A percentile compares a stretch with the other conserved stretches of the same genome.
phyloP scores from a whole-genome alignment of 2,888 invertebrate species.

The Nomada ruficornis region DNA sequence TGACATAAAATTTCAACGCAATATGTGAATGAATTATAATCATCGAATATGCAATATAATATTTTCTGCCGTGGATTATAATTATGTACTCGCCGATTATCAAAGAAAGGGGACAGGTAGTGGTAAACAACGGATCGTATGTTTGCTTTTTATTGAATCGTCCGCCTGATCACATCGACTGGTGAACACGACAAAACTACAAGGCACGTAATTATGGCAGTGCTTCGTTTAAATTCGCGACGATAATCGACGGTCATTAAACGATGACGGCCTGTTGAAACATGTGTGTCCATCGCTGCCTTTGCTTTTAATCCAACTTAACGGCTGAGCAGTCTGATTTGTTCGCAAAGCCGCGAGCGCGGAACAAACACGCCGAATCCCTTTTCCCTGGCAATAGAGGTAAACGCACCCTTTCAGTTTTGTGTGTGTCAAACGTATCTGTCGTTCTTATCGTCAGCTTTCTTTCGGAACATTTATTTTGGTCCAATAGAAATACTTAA shows the following conservation, averaged over 20 bases:
- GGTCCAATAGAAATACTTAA: background rate
- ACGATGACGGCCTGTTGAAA: constrained; percentile 25
- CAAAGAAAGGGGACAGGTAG: constrained; percentile 31
- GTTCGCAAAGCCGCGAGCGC: constrained; percentile 27
- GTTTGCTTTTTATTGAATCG: constrained; percentile 62
- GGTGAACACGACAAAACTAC: constrained; percentile 59
- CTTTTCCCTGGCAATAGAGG: constrained; percentile 45
- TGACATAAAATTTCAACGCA: constrained; percentile 1
- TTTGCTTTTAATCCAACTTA: constrained; percentile 66
- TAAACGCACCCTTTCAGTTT: constrained; percentile 14
- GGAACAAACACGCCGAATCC: constrained; percentile 39
- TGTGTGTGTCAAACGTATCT: background rate
- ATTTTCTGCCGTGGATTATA: constrained; percentile 34
- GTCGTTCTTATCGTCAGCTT: background rate
- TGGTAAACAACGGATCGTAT: constrained; percentile 8
- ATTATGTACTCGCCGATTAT: constrained; percentile 51
- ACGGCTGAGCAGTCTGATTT: constrained; percentile 53
- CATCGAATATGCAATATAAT: background rate
- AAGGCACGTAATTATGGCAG: constrained; percentile 57
- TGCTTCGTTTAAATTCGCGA: constrained; percentile 63
- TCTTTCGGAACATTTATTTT: background rate
- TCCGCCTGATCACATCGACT: constrained; percentile 32
- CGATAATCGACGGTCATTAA: constrained; percentile 69
- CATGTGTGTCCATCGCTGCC: constrained; percentile 27
- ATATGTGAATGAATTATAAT: constrained; percentile 24